Base-by-base conservation (phyloP, 2,113 vertebrate genomes). In the Rhegmatorhina hoffmannsi region DNA sequence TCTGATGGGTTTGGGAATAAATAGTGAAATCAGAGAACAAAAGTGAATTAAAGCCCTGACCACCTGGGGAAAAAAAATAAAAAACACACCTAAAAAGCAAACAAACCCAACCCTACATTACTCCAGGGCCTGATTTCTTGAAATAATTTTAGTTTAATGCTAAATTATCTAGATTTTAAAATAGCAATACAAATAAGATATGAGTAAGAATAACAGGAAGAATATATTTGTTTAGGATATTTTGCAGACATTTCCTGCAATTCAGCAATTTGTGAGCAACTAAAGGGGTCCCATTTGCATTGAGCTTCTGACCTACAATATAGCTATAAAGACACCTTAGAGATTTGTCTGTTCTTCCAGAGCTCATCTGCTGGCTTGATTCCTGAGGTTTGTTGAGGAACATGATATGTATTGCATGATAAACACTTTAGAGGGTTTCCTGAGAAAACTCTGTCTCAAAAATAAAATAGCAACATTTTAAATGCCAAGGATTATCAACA, bases 241-340 rank as follows among this genome's bases (percentile, higher is more conserved):
- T 89, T 84, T 77, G 66, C 63, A 96, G 93, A 79, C 84, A 26
- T 96, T 96, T 92, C 92, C 92, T 55, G 80, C 85, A 64, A 94
- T 91, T 88, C 95, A 97, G 90, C 94, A 96, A 79, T 97, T 97
- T 96, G 72, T 96, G 58, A 94, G 62, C 43, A 94, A 92, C 59
- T 87, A 95, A 97, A 97, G 91, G 74, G 67, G 46, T 66, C 76
- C 66, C 58, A 50, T 92, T 89, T 95, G 91, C 85, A 92, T 58
- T 74, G 96, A 96, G 79, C 94, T 95, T 79, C 93, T 95, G 96
- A 97, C 93, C 94, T 97, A 72, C 91, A 94, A 55, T 87, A 75
- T 62, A 97, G 76, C 80, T 97, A 73, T 88, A 94, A 95, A 87
- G 64, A 94, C 70, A 92, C 92, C 80, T 84, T 55, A 94, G 83